Conservation (phyloP, 2,888 invertebrate species). For the Meiosimyza decipiens region DNA sequence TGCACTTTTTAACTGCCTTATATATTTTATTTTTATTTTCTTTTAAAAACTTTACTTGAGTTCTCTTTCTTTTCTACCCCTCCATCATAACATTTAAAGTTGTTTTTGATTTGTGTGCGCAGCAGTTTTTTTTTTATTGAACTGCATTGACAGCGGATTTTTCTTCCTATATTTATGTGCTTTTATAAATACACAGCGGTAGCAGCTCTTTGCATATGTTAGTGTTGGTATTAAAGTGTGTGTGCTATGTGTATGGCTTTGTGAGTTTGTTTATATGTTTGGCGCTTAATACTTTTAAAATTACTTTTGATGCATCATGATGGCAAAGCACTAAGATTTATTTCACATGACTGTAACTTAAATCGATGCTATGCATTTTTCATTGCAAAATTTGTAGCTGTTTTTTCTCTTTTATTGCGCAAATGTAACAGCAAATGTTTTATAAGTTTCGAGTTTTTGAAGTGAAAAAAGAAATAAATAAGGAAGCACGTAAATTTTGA, state of each 20-base stretch:
- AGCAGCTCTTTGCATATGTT: neutral
- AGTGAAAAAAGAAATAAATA: no score
- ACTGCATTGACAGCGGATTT: constrained; percentile 5
- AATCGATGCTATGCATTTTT: neutral
- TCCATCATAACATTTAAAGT: neutral
- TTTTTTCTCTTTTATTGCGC: neutral
- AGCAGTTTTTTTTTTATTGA: neutral
- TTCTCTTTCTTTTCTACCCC: neutral
- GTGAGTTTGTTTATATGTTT: neutral
- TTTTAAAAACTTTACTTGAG: neutral
- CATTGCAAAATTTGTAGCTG: neutral
- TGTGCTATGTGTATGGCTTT: neutral
- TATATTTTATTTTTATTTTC: neutral
- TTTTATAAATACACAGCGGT: neutral
- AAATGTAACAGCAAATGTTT: no score
- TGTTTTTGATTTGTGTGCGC: neutral
- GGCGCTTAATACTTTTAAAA: constrained; percentile 15
- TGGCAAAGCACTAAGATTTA: constrained; percentile 7
- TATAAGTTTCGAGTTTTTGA: no score
- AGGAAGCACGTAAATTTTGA: no score
- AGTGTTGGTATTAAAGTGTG: neutral
- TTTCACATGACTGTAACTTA: constrained; percentile 5
- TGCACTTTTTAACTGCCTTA: neutral
- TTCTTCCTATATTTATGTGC: neutral
- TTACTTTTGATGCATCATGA: constrained; percentile 12